These are phyloP conservation scores for Ameiurus melas DNA, from an alignment of 2,113 vertebrate species.

Conservation along the genomic window DNA sequence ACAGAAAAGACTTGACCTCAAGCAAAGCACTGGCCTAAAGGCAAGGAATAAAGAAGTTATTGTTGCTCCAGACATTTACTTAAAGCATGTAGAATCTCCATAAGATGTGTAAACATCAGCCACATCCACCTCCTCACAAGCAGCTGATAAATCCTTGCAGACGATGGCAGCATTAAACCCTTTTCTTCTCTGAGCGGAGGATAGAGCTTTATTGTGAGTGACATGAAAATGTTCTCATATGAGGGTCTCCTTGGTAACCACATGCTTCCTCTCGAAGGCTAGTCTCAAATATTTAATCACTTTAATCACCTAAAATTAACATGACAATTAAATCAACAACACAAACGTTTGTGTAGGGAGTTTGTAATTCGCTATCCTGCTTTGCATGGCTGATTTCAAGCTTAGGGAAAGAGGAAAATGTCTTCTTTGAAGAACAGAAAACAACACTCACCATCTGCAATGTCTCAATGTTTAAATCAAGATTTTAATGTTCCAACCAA, in stretches of 20 bases:
- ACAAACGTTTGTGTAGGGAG: constrained; percentile 62
- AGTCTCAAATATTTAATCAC: constrained; percentile 63
- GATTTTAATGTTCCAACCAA: not conserved
- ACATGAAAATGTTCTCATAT: constrained; percentile 60
- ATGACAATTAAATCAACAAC: constrained; percentile 66
- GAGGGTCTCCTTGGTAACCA: constrained; percentile 69
- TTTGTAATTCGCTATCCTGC: constrained; percentile 48
- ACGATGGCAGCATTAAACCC: constrained; percentile 55
- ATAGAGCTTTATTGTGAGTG: constrained; percentile 59
- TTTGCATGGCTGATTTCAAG: constrained; percentile 47
- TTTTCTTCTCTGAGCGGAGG: constrained; percentile 59
- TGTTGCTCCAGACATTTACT: constrained; percentile 49
- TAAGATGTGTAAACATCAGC: constrained; percentile 58
- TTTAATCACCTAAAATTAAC: constrained; percentile 68
- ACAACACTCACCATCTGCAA: constrained; percentile 44
- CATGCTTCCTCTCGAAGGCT: constrained; percentile 62
- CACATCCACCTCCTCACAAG: constrained; percentile 60
- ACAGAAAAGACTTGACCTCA: constrained; percentile 56
- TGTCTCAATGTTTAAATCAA: not conserved
- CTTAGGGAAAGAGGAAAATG: constrained; percentile 2
- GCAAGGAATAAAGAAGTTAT: constrained; percentile 53
- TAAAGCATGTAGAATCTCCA: constrained; percentile 60
- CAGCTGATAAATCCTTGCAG: constrained; percentile 51
- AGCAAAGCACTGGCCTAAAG: constrained; percentile 53
- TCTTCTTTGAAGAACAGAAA: constrained; percentile 37